A percentile compares a stretch with the other conserved stretches of the same genome.
phyloP scores from a whole-genome alignment of 2,113 vertebrate genomes.

The Martes martes region DNA sequence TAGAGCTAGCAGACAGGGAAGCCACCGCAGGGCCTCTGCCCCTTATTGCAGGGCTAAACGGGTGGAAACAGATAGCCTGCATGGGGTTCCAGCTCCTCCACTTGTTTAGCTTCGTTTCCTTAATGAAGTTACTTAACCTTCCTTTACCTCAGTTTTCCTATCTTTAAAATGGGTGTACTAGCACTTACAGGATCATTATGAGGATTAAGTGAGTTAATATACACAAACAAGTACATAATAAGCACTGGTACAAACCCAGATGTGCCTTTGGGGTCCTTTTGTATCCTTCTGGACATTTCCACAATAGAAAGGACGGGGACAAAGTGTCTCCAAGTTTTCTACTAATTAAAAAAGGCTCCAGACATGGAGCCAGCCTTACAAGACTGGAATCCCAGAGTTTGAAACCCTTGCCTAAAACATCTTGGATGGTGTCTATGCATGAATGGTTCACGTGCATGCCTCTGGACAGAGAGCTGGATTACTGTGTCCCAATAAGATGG shows the following conservation, averaged over 20 bases:
- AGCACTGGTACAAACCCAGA: background rate
- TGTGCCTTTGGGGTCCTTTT: background rate
- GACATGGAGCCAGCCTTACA: background rate
- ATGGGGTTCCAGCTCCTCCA: no score
- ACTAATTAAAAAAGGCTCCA: background rate
- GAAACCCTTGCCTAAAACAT: background rate
- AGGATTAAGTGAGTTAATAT: background rate
- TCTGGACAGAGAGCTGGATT: background rate
- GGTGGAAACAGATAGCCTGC: background rate
- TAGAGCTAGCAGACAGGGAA: background rate
- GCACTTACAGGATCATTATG: background rate
- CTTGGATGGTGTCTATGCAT: rapidly evolving
- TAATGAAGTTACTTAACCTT: background rate
- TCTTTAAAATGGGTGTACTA: background rate
- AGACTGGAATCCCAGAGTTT: background rate
- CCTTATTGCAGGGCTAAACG: no score
- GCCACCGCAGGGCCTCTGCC: background rate
- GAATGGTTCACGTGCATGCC: rapidly evolving
- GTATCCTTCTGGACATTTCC: background rate
- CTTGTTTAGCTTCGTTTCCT: background rate
- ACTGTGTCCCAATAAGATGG: background rate
- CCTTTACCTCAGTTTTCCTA: background rate
- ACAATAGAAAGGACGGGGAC: background rate
- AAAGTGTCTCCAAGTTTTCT: background rate
- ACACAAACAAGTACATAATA: background rate